phyloP scores from a whole-genome alignment of 1,140 invertebrate species.

The Trachymyrmex cornetzi region DNA sequence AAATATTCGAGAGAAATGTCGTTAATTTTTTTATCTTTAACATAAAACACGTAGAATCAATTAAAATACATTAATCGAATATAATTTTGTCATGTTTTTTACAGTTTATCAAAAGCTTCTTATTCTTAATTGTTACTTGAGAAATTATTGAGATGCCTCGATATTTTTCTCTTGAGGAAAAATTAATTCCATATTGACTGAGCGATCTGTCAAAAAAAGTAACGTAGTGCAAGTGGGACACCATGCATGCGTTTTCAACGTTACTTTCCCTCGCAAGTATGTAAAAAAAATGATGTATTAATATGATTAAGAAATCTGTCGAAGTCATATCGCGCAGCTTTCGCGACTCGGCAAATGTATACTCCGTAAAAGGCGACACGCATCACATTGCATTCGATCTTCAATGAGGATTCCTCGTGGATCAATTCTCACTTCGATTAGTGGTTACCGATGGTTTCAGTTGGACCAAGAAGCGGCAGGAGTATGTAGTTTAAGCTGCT shows the following conservation, averaged over 20 bases:
- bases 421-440: neutral
- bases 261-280: conserved; percentile 42
- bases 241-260: neutral
- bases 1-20: neutral
- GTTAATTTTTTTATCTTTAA: neutral
- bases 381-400: conserved; percentile 6
- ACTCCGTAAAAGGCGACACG: neutral
- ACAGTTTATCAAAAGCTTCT: neutral
- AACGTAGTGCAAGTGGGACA: conserved; percentile 4
- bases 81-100: neutral
- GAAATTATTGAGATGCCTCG: neutral
- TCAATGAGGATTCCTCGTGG: neutral
- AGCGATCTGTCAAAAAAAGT: neutral
- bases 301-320: neutral
- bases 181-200: neutral
- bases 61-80: neutral
- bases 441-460: conserved; percentile 12
- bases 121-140: neutral
- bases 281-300: conserved; percentile 41
- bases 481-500: conserved; percentile 58
- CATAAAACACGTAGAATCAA: neutral
- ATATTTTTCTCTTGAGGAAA: neutral
- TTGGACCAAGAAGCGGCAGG: conserved; percentile 15
- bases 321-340: neutral
- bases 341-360: neutral